These are phyloP conservation scores for Sebastes variabilis DNA, from an alignment of 2,797 vertebrate genomes.

Conservation along the genomic window DNA sequence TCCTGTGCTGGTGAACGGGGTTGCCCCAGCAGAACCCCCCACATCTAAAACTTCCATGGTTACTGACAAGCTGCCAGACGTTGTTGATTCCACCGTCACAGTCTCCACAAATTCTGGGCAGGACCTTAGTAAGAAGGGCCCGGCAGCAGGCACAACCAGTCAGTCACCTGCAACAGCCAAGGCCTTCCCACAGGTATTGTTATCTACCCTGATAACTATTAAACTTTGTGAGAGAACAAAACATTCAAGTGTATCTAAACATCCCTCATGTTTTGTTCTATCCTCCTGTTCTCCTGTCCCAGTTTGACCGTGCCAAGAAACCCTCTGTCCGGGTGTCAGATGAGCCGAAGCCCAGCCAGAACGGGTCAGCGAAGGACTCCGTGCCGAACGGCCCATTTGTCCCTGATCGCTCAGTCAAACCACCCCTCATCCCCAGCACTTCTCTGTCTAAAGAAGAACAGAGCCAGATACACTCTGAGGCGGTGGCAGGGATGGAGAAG, in stretches of 20 bases:
- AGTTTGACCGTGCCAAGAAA: slow-evolving; percentile 97
- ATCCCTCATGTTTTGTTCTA: not conserved
- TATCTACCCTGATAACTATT: not conserved
- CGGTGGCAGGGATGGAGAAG: slow-evolving; percentile 82
- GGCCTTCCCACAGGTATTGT: slow-evolving; percentile 90
- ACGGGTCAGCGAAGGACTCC: slow-evolving; percentile 73
- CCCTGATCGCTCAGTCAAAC: slow-evolving; percentile 91
- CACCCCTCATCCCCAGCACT: slow-evolving; percentile 52
- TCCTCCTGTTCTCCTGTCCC: slow-evolving; percentile 16
- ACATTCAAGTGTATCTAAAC: not conserved
- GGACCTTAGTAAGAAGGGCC: slow-evolving; percentile 47
- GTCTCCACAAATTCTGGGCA: slow-evolving; percentile 51
- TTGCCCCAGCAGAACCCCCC: slow-evolving; percentile 69
- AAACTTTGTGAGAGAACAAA: too few relatives aligned
- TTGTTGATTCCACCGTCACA: slow-evolving; percentile 67
- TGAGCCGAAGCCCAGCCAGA: slow-evolving; percentile 72
- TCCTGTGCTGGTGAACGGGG: slow-evolving; percentile 74
- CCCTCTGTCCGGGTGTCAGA: slow-evolving; percentile 81
- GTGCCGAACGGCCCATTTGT: slow-evolving; percentile 81
- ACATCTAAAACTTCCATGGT: slow-evolving; percentile 54
- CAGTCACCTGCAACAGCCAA: slow-evolving; percentile 78
- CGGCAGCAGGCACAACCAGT: slow-evolving; percentile 24
- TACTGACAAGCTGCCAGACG: slow-evolving; percentile 65
- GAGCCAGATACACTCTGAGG: slow-evolving; percentile 82
- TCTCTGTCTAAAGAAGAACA: slow-evolving; percentile 86